Conservation (phyloP, 2,888 invertebrate species). For the Salticus scenicus region DNA sequence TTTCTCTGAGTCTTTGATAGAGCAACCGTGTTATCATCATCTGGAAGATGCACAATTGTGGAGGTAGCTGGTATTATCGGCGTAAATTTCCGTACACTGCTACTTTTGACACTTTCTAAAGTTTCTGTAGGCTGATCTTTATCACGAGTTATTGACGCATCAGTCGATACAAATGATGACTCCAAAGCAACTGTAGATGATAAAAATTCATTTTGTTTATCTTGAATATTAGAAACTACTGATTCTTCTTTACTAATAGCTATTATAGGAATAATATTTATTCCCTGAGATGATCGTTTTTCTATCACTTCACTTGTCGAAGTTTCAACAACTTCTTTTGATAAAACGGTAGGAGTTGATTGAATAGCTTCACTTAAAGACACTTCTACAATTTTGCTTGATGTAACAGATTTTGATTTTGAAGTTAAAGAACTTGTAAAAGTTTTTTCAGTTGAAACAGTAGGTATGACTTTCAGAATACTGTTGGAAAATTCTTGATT, state of each 20-base stretch:
- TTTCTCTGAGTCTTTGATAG: slow-evolving; percentile 27
- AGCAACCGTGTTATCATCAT: slow-evolving; percentile 50
- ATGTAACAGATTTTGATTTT: neutral
- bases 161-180: slow-evolving; percentile 26
- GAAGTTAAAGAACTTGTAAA: neutral
- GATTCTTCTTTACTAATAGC: neutral
- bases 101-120: slow-evolving; percentile 30
- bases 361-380: neutral
- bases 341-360: neutral
- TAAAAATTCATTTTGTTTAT: neutral
- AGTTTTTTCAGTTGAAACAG: neutral
- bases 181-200: neutral
- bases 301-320: too few relatives aligned
- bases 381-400: neutral
- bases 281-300: neutral
- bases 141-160: slow-evolving; percentile 1
- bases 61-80: slow-evolving; percentile 9
- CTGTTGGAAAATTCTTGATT: neutral
- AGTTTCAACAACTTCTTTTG: neutral
- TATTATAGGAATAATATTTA: neutral
- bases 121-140: slow-evolving; percentile 43
- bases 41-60: slow-evolving; percentile 22
- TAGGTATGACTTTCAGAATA: neutral
- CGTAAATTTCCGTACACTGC: neutral
- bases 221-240: neutral